Percentiles rank a stretch among this genome's conserved stretches.
phyloP scores from a whole-genome alignment of 2,113 vertebrate genomes.

The Lophius piscatorius region DNA sequence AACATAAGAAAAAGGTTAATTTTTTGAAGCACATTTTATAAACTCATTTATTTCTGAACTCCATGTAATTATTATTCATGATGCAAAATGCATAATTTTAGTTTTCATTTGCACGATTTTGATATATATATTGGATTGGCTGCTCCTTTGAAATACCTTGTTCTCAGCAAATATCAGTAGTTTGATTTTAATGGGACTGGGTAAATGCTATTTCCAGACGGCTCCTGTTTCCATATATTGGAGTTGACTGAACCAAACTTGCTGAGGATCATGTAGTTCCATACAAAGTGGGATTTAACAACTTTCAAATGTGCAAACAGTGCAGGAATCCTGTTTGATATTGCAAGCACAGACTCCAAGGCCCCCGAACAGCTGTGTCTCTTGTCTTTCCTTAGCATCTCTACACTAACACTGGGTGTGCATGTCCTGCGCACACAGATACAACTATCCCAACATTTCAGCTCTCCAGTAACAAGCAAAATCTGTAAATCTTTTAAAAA shows the following conservation, averaged over 20 bases:
- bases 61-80: too few relatives aligned
- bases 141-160: too few relatives aligned
- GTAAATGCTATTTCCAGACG: too few relatives aligned
- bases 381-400: slow-evolving; percentile 48
- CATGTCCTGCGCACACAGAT: slow-evolving; percentile 1
- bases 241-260: slow-evolving; percentile 37
- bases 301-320: slow-evolving; percentile 56
- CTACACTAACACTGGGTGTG: slow-evolving; percentile 25
- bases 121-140: too few relatives aligned
- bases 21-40: too few relatives aligned
- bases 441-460: not conserved
- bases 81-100: too few relatives aligned
- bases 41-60: too few relatives aligned
- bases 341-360: slow-evolving; percentile 36
- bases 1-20: too few relatives aligned
- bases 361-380: slow-evolving; percentile 58
- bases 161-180: too few relatives aligned
- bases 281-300: slow-evolving; percentile 11
- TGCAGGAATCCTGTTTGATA: slow-evolving; percentile 54
- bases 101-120: too few relatives aligned
- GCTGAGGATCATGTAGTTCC: slow-evolving; percentile 33
- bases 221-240: not conserved
- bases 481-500: not conserved
- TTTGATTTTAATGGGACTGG: too few relatives aligned
- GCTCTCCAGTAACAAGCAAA: not conserved